Evolutionary conservation across 2,888 invertebrate species (phyloP).

Genomic region (Amiota minor): DNA sequence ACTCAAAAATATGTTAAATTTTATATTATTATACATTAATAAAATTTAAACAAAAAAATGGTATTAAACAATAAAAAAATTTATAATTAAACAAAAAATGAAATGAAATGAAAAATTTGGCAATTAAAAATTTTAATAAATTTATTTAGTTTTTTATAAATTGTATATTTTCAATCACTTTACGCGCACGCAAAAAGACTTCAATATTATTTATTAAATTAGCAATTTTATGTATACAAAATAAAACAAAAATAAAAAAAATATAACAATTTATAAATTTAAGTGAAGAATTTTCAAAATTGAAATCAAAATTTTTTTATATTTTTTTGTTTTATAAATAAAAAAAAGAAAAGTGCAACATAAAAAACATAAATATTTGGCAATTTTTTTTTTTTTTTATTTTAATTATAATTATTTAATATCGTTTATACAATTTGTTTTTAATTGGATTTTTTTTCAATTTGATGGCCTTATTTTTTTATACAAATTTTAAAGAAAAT

Average conservation of each 20-base stretch:
- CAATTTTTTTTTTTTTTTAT: conserved; percentile 4
- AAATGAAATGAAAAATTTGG: not conserved
- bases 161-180: conserved; percentile 52
- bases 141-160: too few species aligned
- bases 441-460: conserved; percentile 8
- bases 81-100: conserved; percentile 46
- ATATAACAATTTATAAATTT: conserved; percentile 40
- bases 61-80: conserved; percentile 43
- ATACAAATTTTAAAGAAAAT: conserved; percentile 37
- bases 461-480: conserved; percentile 23
- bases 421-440: not conserved
- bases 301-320: conserved; percentile 35
- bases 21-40: not conserved
- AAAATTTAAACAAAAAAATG: conserved; percentile 19
- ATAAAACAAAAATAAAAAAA: conserved; percentile 35
- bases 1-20: conserved; percentile 46
- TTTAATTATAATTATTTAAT: not conserved
- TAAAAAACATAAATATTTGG: not conserved
- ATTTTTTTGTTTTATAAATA: conserved; percentile 12
- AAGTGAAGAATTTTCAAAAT: conserved; percentile 14
- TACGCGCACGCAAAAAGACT: conserved; percentile 58
- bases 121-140: too few species aligned
- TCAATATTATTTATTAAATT: conserved; percentile 56
- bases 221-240: conserved; percentile 39
- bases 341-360: not conserved